Conservation (phyloP, 2,113 vertebrate species). For the Microtus pennsylvanicus region DNA sequence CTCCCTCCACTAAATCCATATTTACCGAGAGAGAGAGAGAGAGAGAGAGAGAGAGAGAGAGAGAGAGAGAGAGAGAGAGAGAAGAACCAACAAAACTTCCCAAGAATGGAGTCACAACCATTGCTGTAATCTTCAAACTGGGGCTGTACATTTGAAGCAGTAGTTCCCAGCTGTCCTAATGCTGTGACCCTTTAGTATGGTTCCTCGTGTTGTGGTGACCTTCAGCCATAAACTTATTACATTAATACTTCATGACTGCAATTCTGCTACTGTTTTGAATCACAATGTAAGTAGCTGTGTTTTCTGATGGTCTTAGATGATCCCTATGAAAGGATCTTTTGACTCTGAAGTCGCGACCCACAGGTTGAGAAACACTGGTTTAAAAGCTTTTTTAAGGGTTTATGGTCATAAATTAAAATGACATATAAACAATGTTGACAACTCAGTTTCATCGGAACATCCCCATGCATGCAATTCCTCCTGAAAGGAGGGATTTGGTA, state of each 20-base stretch:
- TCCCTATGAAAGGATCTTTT: neutral
- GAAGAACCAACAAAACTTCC: neutral
- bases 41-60: too few relatives aligned
- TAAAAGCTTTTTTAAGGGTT: neutral
- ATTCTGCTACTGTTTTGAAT: neutral
- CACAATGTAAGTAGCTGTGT: neutral
- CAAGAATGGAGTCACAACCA: slow-evolving; percentile 26
- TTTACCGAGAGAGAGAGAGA: slow-evolving; percentile 39
- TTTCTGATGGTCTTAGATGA: neutral
- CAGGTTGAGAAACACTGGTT: neutral
- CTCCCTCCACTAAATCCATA: neutral
- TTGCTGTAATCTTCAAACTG: neutral
- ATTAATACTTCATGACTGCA: neutral
- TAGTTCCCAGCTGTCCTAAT: neutral
- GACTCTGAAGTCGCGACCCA: too few relatives aligned
- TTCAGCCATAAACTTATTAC: neutral
- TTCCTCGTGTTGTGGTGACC: neutral
- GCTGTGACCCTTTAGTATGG: too few relatives aligned
- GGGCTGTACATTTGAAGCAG: neutral
- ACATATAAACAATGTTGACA: neutral
- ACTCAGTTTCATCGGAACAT: slow-evolving; percentile 21
- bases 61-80: too few relatives aligned
- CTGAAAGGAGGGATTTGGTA: neutral
- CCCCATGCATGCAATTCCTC: neutral
- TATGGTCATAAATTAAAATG: neutral